Conservation (phyloP, 2,797 vertebrate species). For the Australoheros facetus region DNA sequence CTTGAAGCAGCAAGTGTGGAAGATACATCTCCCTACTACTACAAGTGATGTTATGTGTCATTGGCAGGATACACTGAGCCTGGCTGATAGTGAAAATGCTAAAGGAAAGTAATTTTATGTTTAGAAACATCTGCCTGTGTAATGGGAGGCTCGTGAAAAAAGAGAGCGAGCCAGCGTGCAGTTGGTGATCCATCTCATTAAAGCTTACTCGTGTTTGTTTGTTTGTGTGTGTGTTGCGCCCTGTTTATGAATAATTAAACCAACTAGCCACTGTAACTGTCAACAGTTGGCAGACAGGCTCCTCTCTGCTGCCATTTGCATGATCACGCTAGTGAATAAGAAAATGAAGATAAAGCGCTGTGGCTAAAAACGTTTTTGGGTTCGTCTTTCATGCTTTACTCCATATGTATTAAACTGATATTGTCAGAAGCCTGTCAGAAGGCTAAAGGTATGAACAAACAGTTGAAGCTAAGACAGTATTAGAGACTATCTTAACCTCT, state of each 20-base stretch:
- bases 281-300: slow-evolving; percentile 57
- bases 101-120: slow-evolving; percentile 46
- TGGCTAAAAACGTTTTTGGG: slow-evolving; percentile 20
- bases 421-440: background rate
- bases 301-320: slow-evolving; percentile 49
- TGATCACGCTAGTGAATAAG: slow-evolving; percentile 23
- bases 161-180: slow-evolving; percentile 46
- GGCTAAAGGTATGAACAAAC: slow-evolving; percentile 12
- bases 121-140: slow-evolving; percentile 67
- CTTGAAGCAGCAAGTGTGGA: slow-evolving; percentile 42
- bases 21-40: background rate
- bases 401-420: slow-evolving; percentile 21
- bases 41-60: slow-evolving; percentile 18
- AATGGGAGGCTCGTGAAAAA: slow-evolving; percentile 62
- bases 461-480: background rate
- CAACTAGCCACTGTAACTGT: slow-evolving; percentile 61
- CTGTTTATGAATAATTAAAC: slow-evolving; percentile 74
- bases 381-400: slow-evolving; percentile 28
- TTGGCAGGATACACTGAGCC: slow-evolving; percentile 15
- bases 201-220: slow-evolving; percentile 52
- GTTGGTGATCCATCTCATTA: slow-evolving; percentile 59
- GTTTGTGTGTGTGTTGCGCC: slow-evolving; percentile 44
- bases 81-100: slow-evolving; percentile 39
- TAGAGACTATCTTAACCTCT: background rate
- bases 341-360: slow-evolving; percentile 39